Percentiles rank a stretch among this genome's conserved stretches.
Evolutionary conservation across 2,113 vertebrate genomes (phyloP).

Genomic region (Dendropsophus ebraccatus): DNA sequence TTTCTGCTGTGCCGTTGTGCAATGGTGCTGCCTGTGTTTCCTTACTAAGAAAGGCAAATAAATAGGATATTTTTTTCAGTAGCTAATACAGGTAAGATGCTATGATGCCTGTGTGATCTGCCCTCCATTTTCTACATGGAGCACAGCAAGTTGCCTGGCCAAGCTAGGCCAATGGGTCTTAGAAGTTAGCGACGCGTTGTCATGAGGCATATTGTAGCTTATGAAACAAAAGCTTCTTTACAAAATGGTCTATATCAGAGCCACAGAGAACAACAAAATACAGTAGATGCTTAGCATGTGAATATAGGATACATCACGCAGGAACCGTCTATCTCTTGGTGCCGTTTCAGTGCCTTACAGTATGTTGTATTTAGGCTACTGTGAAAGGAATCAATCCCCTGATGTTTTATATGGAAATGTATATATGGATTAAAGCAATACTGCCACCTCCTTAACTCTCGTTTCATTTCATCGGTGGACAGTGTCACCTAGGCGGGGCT

Average conservation of each 20-base stretch:
- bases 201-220: neutral
- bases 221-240: neutral
- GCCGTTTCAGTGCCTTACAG: neutral
- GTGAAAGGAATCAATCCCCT: neutral
- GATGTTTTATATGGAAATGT: neutral
- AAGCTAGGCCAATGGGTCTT: neutral
- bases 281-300: neutral
- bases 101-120: neutral
- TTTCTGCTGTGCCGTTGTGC: neutral
- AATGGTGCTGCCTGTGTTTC: neutral
- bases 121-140: neutral
- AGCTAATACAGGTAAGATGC: slow-evolving; percentile 30
- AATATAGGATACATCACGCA: neutral
- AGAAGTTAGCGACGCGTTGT: neutral
- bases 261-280: neutral
- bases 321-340: neutral
- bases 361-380: neutral
- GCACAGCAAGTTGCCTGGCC: neutral
- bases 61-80: slow-evolving; percentile 39
- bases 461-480: too few species aligned
- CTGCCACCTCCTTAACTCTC: too few species aligned
- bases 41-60: slow-evolving; percentile 18
- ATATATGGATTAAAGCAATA: too few species aligned
- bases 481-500: too few species aligned
- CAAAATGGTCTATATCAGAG: slow-evolving; percentile 1